Conservation (phyloP, 1,140 invertebrate genomes). For the Homarus americanus region DNA sequence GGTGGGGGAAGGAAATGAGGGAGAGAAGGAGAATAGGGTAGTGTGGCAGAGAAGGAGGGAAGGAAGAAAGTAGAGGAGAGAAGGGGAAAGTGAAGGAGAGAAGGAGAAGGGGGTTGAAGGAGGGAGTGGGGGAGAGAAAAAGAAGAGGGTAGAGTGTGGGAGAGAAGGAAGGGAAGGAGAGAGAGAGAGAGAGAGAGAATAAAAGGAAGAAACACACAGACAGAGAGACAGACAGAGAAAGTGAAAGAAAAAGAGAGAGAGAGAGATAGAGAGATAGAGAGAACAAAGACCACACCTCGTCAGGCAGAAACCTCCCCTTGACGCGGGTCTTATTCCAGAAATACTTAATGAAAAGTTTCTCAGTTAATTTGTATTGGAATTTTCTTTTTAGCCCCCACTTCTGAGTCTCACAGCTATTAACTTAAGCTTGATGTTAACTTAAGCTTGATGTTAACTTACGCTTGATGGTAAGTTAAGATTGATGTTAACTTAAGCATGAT, state of each 20-base stretch:
- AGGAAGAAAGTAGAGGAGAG: no score
- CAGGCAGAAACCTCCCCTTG: not conserved
- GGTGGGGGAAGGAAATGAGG: not conserved
- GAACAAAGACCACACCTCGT: not conserved
- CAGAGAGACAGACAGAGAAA: not conserved
- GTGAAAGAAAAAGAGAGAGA: not conserved
- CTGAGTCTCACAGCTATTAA: no score
- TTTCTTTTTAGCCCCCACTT: not conserved
- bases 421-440: no score
- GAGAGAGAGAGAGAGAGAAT: not conserved
- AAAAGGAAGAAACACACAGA: not conserved
- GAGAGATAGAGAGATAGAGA: not conserved
- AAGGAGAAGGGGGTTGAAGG: no score
- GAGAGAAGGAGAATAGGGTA: not conserved
- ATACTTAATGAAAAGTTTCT: not conserved
- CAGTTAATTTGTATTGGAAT: not conserved
- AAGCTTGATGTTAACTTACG: no score
- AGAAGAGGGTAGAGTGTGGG: no score
- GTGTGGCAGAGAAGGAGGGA: no score
- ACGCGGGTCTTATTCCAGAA: not conserved
- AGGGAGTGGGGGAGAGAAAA: no score
- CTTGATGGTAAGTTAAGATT: no score
- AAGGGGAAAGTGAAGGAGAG: no score
- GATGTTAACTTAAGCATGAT: no score
- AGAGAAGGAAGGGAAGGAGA: not conserved